These are phyloP conservation scores for Chaetodon trifasciatus DNA, from an alignment of 2,797 vertebrate species.

Conservation along the genomic window DNA sequence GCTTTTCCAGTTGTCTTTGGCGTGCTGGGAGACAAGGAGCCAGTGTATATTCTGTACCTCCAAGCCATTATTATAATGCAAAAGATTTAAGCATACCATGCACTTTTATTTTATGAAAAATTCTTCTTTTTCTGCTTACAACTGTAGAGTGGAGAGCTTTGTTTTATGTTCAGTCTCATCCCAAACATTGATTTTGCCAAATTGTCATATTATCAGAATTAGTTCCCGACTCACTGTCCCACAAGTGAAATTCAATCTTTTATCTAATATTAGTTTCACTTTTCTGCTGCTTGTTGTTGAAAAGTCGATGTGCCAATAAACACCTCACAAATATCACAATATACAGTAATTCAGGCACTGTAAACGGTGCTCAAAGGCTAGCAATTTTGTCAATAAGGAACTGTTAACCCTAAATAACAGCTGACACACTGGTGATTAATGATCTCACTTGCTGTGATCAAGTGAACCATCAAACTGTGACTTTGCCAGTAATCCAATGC, in stretches of 20 bases:
- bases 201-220: not conserved
- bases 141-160: not conserved
- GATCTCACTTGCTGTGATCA: constrained; percentile 77
- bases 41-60: not conserved
- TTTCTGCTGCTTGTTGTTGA: constrained; percentile 21
- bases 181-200: not conserved
- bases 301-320: constrained; percentile 30
- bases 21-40: not conserved
- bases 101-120: not conserved
- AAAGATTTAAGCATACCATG: not conserved
- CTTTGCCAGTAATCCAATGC: constrained; percentile 47
- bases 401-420: constrained; percentile 67
- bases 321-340: constrained; percentile 51
- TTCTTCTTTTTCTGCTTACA: not conserved
- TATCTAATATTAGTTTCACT: constrained; percentile 1
- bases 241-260: constrained; percentile 4
- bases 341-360: constrained; percentile 31
- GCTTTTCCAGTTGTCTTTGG: constrained; percentile 7
- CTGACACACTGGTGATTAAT: constrained; percentile 86
- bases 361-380: constrained; percentile 69
- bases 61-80: not conserved
- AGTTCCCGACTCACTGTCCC: not conserved
- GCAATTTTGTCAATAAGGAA: constrained; percentile 70
- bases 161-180: not conserved
- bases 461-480: constrained; percentile 73